Evolutionary conservation across 30 jellyfish, hydroid and myxozoan genomes (phyloP).

Genomic region (Rhopilema esculentum): DNA sequence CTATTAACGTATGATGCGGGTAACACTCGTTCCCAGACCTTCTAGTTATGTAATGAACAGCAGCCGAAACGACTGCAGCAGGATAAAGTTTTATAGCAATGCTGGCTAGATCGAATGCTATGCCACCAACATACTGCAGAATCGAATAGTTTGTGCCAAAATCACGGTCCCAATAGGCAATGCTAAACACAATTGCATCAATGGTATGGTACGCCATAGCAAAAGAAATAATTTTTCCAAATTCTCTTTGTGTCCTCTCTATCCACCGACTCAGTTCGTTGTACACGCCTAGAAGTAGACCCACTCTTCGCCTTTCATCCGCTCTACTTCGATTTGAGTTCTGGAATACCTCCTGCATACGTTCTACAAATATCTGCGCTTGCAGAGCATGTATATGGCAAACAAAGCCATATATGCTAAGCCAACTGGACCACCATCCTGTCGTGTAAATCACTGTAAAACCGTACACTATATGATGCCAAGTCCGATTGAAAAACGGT

Average conservation of each 20-base stretch:
- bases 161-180: slow-evolving; percentile 76
- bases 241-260: slow-evolving; percentile 78
- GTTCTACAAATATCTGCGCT: slow-evolving; percentile 45
- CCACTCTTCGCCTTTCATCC: slow-evolving; percentile 51
- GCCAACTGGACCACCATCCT: slow-evolving; percentile 95
- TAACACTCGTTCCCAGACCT: slow-evolving; percentile 72
- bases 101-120: slow-evolving; percentile 70
- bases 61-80: slow-evolving; percentile 76
- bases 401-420: slow-evolving; percentile 79
- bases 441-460: slow-evolving; percentile 51
- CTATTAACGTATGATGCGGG: slow-evolving; percentile 21
- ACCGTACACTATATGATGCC: slow-evolving; percentile 57
- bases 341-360: slow-evolving; percentile 61
- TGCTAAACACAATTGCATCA: slow-evolving; percentile 72
- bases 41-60: slow-evolving; percentile 58
- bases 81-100: slow-evolving; percentile 82
- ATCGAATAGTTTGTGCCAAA: slow-evolving; percentile 70
- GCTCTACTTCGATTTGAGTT: slow-evolving; percentile 35
- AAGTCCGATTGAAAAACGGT: slow-evolving; percentile 52
- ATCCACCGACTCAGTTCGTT: slow-evolving; percentile 81
- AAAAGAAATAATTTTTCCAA: slow-evolving; percentile 73
- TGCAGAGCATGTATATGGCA: slow-evolving; percentile 74
- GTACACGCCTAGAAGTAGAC: slow-evolving; percentile 48
- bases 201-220: slow-evolving; percentile 82
- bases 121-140: slow-evolving; percentile 74